Percentiles rank a stretch among this genome's conserved stretches.
Conservation (phyloP, 2,113 vertebrate species). For the Regulus satrapa region DNA sequence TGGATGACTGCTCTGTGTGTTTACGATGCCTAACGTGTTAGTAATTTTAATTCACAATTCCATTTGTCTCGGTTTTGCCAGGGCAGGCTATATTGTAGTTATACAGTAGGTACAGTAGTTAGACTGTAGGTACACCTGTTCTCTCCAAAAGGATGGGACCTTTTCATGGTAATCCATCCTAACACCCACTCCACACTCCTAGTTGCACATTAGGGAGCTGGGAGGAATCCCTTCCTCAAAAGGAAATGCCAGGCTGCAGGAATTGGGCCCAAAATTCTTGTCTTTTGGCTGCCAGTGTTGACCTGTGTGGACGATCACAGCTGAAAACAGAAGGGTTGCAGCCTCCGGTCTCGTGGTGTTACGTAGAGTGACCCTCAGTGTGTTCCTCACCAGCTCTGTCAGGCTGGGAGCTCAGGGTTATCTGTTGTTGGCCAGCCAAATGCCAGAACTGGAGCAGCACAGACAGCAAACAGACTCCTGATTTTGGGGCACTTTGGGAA, state of each 20-base stretch:
- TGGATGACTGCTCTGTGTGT: background rate
- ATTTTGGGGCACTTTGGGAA: background rate
- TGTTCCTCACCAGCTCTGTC: background rate
- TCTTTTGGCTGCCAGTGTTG: background rate
- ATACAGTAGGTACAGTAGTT: no score
- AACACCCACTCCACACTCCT: background rate
- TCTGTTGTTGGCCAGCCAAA: background rate
- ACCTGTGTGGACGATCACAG: background rate
- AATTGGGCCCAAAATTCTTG: background rate
- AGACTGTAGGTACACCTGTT: background rate
- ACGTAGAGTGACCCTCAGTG: background rate
- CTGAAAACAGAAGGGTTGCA: background rate
- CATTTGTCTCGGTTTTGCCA: background rate
- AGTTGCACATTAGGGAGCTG: background rate
- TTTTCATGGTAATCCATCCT: background rate
- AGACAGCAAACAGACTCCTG: background rate
- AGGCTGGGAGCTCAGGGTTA: background rate
- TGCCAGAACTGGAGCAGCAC: background rate
- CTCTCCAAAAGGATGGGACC: background rate
- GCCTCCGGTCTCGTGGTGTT: background rate
- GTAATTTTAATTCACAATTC: background rate
- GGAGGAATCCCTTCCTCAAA: background rate
- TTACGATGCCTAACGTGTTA: background rate
- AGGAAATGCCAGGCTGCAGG: background rate
- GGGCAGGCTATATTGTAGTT: background rate